Evolutionary conservation across 2,113 vertebrate genomes (phyloP).

Genomic region (Panurus biarmicus): DNA sequence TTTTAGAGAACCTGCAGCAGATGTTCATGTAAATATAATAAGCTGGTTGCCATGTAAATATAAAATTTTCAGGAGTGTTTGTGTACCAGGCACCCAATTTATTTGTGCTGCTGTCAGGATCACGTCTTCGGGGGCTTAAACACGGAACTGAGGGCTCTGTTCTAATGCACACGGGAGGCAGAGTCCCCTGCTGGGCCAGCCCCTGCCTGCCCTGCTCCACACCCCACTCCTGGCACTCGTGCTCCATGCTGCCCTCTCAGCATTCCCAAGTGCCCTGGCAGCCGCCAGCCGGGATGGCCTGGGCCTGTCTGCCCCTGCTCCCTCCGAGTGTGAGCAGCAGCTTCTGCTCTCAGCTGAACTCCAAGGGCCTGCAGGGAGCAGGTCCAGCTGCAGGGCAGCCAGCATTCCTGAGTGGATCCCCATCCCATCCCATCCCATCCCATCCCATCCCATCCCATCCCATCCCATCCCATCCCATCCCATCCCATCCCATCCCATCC

Average conservation of each 20-base stretch:
- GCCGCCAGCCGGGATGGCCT: no score
- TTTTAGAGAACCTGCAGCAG: conserved; percentile 71
- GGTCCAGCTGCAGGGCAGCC: not conserved
- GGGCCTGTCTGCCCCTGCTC: not conserved
- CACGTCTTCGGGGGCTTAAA: not conserved
- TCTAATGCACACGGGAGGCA: not conserved
- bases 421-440: accelerated
- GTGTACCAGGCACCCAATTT: conserved; percentile 5
- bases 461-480: not conserved
- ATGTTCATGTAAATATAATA: conserved; percentile 77
- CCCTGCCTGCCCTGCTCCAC: not conserved
- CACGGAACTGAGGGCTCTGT: conserved; percentile 12
- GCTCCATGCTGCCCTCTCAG: not conserved
- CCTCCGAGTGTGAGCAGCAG: not conserved
- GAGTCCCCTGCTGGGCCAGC: not conserved
- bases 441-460: not conserved
- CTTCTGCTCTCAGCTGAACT: not conserved
- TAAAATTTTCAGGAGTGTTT: conserved; percentile 50
- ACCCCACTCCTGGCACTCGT: not conserved
- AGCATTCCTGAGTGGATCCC: not conserved
- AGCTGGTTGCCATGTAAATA: conserved; percentile 65
- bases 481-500: not conserved
- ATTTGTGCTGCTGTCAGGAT: conserved; percentile 3
- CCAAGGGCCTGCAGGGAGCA: accelerated
- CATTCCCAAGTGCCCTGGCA: not conserved